Evolutionary conservation across 2,888 invertebrate species (phyloP).

Genomic region (Drosophila maculinotata): DNA sequence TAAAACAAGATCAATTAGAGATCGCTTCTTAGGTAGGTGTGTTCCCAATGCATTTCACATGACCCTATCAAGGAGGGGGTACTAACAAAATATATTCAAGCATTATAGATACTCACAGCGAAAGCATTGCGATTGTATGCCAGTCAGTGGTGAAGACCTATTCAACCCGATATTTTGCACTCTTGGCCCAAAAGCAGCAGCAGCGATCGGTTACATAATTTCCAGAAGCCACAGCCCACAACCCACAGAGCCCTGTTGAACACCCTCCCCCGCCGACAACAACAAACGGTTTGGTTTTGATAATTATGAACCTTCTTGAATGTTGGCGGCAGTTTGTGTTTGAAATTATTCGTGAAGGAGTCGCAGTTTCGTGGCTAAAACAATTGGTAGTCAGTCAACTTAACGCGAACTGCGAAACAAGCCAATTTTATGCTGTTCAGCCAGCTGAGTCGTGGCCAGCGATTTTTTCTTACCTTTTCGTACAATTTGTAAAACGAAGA

Average conservation of each 20-base stretch:
- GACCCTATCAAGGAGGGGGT: constrained; percentile 10
- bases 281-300: constrained; percentile 52
- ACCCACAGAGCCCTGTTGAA: constrained; percentile 41
- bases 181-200: constrained; percentile 62
- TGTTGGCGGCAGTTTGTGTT: constrained; percentile 77
- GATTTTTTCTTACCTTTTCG: constrained; percentile 48
- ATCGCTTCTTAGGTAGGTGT: constrained; percentile 29
- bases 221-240: constrained; percentile 62
- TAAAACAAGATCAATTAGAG: constrained; percentile 24
- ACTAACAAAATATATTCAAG: constrained; percentile 13
- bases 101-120: constrained; percentile 26
- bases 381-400: constrained; percentile 80
- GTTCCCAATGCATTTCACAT: constrained; percentile 27
- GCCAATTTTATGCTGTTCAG: constrained; percentile 68
- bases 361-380: constrained; percentile 68
- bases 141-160: constrained; percentile 56
- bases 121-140: constrained; percentile 33
- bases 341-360: constrained; percentile 79
- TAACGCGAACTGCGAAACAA: constrained; percentile 75
- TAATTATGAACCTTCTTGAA: constrained; percentile 77
- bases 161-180: constrained; percentile 73
- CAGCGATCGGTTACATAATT: constrained; percentile 40
- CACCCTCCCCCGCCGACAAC: constrained; percentile 1
- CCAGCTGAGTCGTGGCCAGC: constrained; percentile 63
- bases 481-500: constrained; percentile 70